Base-by-base conservation (phyloP, 2,113 vertebrate genomes). In the Neogale vison region DNA sequence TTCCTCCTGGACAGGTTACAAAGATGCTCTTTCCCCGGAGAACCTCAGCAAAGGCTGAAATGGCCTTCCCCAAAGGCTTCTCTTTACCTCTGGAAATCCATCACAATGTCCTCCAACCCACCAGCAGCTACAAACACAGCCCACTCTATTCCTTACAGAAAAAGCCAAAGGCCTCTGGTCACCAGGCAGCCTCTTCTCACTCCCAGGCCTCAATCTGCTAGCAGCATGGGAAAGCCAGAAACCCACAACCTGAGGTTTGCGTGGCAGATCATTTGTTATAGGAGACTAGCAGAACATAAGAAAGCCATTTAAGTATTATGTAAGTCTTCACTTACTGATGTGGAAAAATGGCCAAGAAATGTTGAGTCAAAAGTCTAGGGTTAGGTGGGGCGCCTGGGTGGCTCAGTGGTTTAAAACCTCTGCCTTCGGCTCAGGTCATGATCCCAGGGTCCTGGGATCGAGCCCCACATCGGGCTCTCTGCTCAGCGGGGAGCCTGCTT, bases 11-110 rank as follows among this genome's bases (percentile, higher is more conserved):
- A 90, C 18, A 88, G 20, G 18, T 89, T 77, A 90, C 84, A 92
- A 95, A 45, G 34, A 6, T 45, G 26, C 55, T 23, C 84, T 92
- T 93, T 63, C 95, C 7, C n/a, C 61, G 50, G 96, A 90, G 85
- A 14, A 80, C 47, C 50, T 91, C 47, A 76, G 17, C 24, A 17
- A 50, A 92, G 31, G 76, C 34, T 83, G 18, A 92, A 65, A 52
- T 55, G 39, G 47, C 13, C 63, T 80, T 63, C 34, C 26, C 20
- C 65, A 71, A 36, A 17, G 50, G 50, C 4, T 18, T 57, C 1
- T 81, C 69, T 71, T 91, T 50, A 88, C 45, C 74, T 65, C 15
- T 45, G 85, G 65, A 93, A 93, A 82, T 81, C 76, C 57, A 76
- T n/a, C 42, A 65, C 4, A 6, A 31, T 34, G 5, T 81, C 80